These are phyloP conservation scores for Varanus komodoensis DNA, from an alignment of 2,113 vertebrate species.

Conservation along the genomic window DNA sequence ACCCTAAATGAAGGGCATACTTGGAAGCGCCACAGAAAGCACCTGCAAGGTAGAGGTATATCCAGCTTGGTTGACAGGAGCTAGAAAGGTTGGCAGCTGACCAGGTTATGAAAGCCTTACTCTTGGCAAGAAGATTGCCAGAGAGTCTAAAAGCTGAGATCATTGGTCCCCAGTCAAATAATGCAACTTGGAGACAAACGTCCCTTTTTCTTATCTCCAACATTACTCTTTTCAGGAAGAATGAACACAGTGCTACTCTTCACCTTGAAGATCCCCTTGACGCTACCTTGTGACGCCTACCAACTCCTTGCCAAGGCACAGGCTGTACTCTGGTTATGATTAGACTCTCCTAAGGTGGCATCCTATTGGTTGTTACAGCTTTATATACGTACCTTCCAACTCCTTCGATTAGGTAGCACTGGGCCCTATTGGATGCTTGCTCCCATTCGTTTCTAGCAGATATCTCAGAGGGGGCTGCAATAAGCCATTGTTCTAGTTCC, in stretches of 20 bases:
- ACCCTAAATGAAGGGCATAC: too few relatives aligned
- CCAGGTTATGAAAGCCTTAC: neutral
- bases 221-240: neutral
- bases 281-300: neutral
- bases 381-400: neutral
- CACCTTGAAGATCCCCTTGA: neutral
- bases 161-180: neutral
- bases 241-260: neutral
- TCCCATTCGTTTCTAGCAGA: neutral
- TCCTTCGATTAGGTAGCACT: neutral
- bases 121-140: neutral
- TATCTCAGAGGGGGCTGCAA: neutral
- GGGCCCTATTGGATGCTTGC: neutral
- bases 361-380: neutral
- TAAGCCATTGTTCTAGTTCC: neutral
- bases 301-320: neutral
- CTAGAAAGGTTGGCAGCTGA: too few relatives aligned
- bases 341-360: neutral
- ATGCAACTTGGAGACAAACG: neutral
- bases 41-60: too few relatives aligned
- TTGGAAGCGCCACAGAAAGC: too few relatives aligned
- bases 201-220: neutral
- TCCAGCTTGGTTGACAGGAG: too few relatives aligned
- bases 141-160: neutral
- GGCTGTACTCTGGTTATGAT: neutral